A percentile compares a stretch with the other conserved stretches of the same genome.
Evolutionary conservation across 2,888 invertebrate species (phyloP).

Genomic region (Hirudinaria manillensis): DNA sequence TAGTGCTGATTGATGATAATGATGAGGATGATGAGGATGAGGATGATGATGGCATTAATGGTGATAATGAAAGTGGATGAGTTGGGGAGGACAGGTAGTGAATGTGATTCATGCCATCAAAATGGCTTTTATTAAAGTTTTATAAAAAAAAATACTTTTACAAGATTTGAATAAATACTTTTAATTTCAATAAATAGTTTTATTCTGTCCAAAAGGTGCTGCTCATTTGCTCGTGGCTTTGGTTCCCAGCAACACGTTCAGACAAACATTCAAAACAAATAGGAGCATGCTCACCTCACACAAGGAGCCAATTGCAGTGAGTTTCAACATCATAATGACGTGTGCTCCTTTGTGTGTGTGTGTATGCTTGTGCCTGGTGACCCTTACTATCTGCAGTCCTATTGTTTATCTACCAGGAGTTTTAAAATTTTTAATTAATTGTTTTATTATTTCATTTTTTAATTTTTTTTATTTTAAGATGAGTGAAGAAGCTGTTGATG

Average conservation of each 20-base stretch:
- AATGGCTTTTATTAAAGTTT: no score
- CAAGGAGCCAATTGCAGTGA: conserved; percentile 54
- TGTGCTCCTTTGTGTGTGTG: not conserved
- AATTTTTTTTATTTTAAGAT: conserved; percentile 46
- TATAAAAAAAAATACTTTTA: not conserved
- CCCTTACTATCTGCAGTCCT: no score
- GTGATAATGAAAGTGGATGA: conserved; percentile 25
- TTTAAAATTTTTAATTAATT: not conserved
- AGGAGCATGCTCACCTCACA: conserved; percentile 59
- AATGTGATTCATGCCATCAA: no score
- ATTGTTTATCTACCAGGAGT: no score
- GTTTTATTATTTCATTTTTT: not conserved
- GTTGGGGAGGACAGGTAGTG: no score
- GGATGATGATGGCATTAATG: conserved; percentile 31
- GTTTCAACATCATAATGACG: conserved; percentile 27
- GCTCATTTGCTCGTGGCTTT: conserved; percentile 80
- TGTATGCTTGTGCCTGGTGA: not conserved
- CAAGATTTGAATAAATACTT: not conserved
- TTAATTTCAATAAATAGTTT: not conserved
- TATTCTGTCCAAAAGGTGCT: conserved; percentile 65
- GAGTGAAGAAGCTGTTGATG: conserved; percentile 61
- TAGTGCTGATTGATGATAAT: conserved; percentile 42
- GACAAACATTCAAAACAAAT: conserved; percentile 72
- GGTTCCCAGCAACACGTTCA: conserved; percentile 82
- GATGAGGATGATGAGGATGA: conserved; percentile 29